Evolutionary conservation across 2,113 vertebrate genomes (phyloP).

Genomic region (Nothoprocta pentlandii): DNA sequence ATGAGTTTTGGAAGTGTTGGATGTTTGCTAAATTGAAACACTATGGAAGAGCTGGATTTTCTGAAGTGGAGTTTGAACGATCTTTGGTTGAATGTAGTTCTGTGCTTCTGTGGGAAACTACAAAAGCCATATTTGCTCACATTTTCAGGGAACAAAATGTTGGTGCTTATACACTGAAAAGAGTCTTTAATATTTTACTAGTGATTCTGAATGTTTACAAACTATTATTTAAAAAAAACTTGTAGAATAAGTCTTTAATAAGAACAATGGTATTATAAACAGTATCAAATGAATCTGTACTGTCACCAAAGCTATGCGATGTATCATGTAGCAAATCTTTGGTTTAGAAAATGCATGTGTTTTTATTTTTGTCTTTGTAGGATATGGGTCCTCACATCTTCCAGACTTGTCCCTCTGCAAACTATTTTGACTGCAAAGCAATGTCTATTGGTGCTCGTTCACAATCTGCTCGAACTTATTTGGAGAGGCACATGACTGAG

Average conservation of each 20-base stretch:
- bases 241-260: neutral
- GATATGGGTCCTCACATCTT: conserved; percentile 99
- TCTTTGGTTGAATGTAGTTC: too few species aligned
- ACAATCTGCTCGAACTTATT: conserved; percentile 95
- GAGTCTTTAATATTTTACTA: neutral
- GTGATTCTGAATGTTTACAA: neutral
- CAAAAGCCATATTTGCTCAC: neutral
- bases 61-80: too few species aligned
- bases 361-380: conserved; percentile 67
- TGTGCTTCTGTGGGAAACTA: too few species aligned
- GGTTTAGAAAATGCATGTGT: neutral
- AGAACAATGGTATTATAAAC: neutral
- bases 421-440: conserved; percentile 97
- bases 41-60: too few species aligned
- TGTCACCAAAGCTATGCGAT: fast-evolving
- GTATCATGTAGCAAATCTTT: neutral
- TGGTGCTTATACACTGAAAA: neutral
- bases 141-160: neutral
- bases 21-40: neutral
- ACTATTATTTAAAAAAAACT: neutral
- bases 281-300: neutral
- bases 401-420: conserved; percentile 97
- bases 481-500: conserved; percentile 93
- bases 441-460: conserved; percentile 98
- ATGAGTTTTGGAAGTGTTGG: neutral